Percentiles rank a stretch among this genome's conserved stretches.
Conservation (phyloP, 2,888 invertebrate species). For the Operophtera brumata region DNA sequence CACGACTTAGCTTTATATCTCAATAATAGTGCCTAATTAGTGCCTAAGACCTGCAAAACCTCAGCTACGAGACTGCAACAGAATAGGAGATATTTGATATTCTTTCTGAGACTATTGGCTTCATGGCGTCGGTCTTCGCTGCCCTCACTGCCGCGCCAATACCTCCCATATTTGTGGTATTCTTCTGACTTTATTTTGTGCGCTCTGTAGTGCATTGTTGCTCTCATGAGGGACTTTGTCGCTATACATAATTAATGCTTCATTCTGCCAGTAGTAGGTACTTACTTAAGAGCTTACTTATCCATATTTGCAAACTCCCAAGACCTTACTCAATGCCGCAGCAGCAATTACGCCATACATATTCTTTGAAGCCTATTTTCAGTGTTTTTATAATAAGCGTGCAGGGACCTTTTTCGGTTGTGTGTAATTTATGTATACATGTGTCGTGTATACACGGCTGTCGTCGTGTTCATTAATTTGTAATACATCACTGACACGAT, state of each 20-base stretch:
- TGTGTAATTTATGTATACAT: constrained; percentile 2
- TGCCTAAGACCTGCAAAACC: no score
- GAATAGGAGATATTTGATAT: no score
- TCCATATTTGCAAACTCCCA: neutral
- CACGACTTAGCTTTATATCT: no score
- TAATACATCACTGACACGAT: constrained; percentile 26
- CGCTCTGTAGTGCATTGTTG: neutral
- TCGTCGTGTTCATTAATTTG: constrained; percentile 22
- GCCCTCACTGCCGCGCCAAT: no score
- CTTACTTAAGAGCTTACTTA: neutral
- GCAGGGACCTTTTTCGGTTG: neutral
- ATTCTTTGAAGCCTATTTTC: neutral
- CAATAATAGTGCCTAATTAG: no score
- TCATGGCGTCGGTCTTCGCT: no score
- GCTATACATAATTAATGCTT: no score
- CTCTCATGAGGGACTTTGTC: no score
- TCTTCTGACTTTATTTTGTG: neutral
- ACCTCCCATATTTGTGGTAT: neutral
- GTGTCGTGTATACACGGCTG: constrained; percentile 9
- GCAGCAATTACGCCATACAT: neutral
- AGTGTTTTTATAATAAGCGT: neutral
- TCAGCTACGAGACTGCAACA: no score
- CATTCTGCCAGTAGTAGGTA: no score
- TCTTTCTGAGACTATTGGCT: no score
- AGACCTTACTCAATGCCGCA: neutral